Conservation (phyloP, 2,888 invertebrate species). For the Gortyna flavago region DNA sequence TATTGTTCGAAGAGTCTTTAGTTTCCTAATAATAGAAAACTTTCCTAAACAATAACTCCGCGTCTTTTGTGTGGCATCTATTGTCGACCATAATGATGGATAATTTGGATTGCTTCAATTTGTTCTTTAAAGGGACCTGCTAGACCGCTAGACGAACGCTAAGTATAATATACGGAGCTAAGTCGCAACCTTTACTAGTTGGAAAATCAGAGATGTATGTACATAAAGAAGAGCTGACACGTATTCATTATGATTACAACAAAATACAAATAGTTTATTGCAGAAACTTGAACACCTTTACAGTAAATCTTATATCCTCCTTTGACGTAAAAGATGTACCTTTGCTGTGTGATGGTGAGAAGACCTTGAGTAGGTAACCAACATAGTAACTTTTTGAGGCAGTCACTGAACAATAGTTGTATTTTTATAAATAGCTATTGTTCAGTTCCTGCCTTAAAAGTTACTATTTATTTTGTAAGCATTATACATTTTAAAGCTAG, state of each 20-base stretch:
- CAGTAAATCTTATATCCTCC: too few relatives aligned
- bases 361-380: not conserved
- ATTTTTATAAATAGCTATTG: too few relatives aligned
- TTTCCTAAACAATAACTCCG: slow-evolving; percentile 43
- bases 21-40: slow-evolving; percentile 50
- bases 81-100: slow-evolving; percentile 43
- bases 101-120: slow-evolving; percentile 39
- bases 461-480: not conserved
- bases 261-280: too few relatives aligned
- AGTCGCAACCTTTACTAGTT: not conserved
- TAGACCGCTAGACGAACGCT: not conserved
- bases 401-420: not conserved
- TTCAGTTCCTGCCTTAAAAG: too few relatives aligned
- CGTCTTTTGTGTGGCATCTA: slow-evolving; percentile 48
- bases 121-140: slow-evolving; percentile 5
- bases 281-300: too few relatives aligned
- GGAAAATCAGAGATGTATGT: not conserved
- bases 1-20: slow-evolving; percentile 44
- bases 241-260: not conserved
- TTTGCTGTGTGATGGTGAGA: not conserved
- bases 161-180: not conserved
- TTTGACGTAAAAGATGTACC: too few relatives aligned
- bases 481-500: not conserved
- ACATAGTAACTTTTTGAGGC: not conserved
- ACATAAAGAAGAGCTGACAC: not conserved